Base-by-base conservation (phyloP, 2,888 invertebrate genomes). In the Andricus quercusramuli region DNA sequence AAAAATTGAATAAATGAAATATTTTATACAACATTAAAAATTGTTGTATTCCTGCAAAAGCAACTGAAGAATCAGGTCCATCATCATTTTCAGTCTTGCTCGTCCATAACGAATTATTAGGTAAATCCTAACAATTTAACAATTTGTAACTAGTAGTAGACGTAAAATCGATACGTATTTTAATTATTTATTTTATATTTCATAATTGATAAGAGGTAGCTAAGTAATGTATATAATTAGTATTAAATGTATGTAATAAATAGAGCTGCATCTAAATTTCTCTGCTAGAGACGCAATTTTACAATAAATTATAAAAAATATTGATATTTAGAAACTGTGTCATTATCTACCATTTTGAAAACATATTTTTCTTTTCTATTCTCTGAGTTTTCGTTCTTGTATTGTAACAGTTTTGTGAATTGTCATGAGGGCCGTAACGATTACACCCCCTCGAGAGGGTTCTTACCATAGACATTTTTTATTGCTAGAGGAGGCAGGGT, bases 131-230 rank as follows among this genome's bases (percentile, higher is more conserved):
- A 56, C 17, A 51, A 51, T 56, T 56, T n/a, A 56, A 56, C 56
- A 56, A 56, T 56, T 56, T n/a, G 56, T 56, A 56, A 56, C 56
- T 56, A 56, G n/a, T n/a, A 56, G 56, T 56, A 56, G n/a, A n/a
- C n/a, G 56, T 56, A n/a, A 56, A 56, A n/a, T 56, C n/a, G 3
- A 8, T 20, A 2, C 51, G 2, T 20, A 51, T 51, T 6, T 20
- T 20, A 6, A 51, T 51, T 51, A 9, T 51, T 51, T 5, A n/a
- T 51, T 56, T 9, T n/a, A 56, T 56, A n/a, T 17, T 56, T 56
- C n/a, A 9, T 56, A 6, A 11, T n/a, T n/a, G 9, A 20, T 56
- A 15, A 3, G 44, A 44, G 15, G 56, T 56, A 56, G 56, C n/a
- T 56, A 9, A 56, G 44, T 44, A 44, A 44, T 44, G 15, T 44